Evolutionary conservation across 2,888 invertebrate species (phyloP).

Genomic region (Apocheima hispidaria): DNA sequence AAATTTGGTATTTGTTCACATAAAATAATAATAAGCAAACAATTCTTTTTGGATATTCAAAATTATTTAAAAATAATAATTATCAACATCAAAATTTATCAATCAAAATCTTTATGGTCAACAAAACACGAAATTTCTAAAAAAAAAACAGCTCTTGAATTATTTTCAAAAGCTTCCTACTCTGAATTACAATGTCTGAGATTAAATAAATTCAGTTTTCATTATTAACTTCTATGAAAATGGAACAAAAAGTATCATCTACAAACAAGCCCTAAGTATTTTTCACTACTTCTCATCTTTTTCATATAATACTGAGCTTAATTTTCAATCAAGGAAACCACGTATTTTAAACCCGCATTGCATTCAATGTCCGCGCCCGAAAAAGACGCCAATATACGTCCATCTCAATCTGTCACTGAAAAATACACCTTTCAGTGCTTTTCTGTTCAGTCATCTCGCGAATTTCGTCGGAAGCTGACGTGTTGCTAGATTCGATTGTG

Average conservation of each 20-base stretch:
- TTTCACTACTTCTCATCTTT: constrained; percentile 5
- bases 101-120: too few relatives aligned
- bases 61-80: too few relatives aligned
- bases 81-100: too few relatives aligned
- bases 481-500: constrained; percentile 9
- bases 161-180: too few relatives aligned
- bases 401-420: constrained; percentile 33
- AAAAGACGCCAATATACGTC: constrained; percentile 26
- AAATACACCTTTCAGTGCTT: constrained; percentile 41
- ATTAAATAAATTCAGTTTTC: background rate
- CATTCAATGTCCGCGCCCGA: constrained; percentile 31
- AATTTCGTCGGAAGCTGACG: constrained; percentile 25
- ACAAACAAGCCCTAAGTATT: background rate
- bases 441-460: constrained; percentile 39
- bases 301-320: constrained; percentile 23
- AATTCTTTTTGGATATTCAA: too few relatives aligned
- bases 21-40: too few relatives aligned
- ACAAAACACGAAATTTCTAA: too few relatives aligned
- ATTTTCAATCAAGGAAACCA: constrained; percentile 41
- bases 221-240: background rate
- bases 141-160: too few relatives aligned
- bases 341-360: constrained; percentile 31
- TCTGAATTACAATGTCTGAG: background rate
- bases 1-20: too few relatives aligned
- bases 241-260: background rate